Evolutionary conservation across 2,113 vertebrate genomes (phyloP), one percentile per base, ranked within the genome.

Genomic region (Calyptommatus sinebrachiatus): DNA sequence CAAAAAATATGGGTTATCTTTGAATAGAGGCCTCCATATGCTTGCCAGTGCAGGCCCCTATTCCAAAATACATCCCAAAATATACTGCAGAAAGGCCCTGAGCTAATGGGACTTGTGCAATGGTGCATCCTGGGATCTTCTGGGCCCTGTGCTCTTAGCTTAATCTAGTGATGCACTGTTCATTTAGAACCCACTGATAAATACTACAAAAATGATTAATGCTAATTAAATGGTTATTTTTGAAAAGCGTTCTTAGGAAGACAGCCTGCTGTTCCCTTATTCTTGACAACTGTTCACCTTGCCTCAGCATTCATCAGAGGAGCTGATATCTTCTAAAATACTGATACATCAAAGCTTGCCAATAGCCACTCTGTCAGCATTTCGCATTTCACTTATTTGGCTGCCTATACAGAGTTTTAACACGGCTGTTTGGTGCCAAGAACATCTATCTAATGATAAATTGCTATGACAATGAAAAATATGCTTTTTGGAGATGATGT

Each of bases 391-490:
- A 89, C 77, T 84, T 81, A 75, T 79, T 84, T 81, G 85, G 75
- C 77, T 77, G 71, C 80, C 77, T 26, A 71, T 78, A 79, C 68
- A 84, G 83, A 71, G 85, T 82, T 84, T 83, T 82, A 73, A 45
- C 79, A 77, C 73, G 79, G 48, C 0, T 35, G 29, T 78, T 62
- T 28, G 3, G 77, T 70, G 83, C 88, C 90, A 74, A 84, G 26
- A 87, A 78, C 81, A n/a, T 70, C 77, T 88, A 89, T 90, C 84
- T 35, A 50, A 41, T 86, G 85, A 76, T 84, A 85, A 89, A 76
- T 69, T 78, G 83, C 67, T 68, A 75, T 86, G 80, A 84, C 87
- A 88, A 89, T 85, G 87, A 85, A 85, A 86, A 89, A 66, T 26
- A 63, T 10, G 71, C 10, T 71, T 84, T 84, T 77, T 76, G 1